These are phyloP conservation scores for Malacoraja senta DNA, from an alignment of 2,797 vertebrate genomes.

Conservation along the genomic window DNA sequence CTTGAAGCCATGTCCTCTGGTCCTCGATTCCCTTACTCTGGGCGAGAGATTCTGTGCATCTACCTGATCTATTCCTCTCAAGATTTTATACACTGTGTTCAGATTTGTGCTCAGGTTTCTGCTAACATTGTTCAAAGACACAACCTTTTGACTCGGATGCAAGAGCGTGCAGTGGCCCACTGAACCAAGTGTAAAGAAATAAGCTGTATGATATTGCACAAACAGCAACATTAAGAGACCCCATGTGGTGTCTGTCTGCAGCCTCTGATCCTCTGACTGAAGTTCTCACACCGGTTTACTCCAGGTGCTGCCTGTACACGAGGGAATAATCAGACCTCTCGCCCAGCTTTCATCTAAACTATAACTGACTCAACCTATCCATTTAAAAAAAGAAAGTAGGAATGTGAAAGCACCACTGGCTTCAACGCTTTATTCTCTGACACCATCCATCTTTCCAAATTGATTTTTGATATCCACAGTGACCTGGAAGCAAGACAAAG, in stretches of 20 bases:
- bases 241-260: background rate
- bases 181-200: background rate
- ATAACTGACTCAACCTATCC: constrained; percentile 56
- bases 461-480: constrained; percentile 78
- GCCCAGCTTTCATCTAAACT: constrained; percentile 55
- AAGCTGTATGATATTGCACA: background rate
- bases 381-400: constrained; percentile 56
- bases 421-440: constrained; percentile 65
- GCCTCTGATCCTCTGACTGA: background rate
- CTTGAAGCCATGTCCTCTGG: too few species aligned
- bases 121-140: too few species aligned
- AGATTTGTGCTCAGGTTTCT: background rate
- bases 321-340: constrained; percentile 50
- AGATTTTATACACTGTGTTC: too few species aligned
- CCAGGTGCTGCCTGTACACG: constrained; percentile 51
- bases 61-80: too few species aligned
- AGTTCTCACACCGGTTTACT: constrained; percentile 42
- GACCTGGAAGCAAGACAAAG: constrained; percentile 73
- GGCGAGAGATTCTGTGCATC: too few species aligned
- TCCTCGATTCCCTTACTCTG: too few species aligned
- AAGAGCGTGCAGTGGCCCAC: background rate
- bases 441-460: constrained; percentile 78
- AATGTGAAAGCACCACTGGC: constrained; percentile 57
- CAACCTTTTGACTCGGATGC: background rate
- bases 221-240: constrained; percentile 5